Base-by-base conservation (phyloP, 2,113 vertebrate genomes). In the Prietella phreatophila region DNA sequence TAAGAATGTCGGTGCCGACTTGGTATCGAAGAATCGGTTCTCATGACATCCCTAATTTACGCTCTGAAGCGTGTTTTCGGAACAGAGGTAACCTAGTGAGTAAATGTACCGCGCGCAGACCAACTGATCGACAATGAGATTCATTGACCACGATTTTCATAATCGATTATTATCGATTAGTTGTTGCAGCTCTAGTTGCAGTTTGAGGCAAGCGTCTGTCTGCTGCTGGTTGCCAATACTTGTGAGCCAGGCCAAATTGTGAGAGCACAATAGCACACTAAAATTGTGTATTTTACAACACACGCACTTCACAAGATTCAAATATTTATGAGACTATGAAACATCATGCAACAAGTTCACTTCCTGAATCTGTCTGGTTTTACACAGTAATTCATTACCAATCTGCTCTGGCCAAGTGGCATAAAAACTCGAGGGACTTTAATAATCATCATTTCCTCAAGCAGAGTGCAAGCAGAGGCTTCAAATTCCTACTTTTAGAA, bases 211-310 rank as follows among this genome's bases (percentile, higher is more conserved):
- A 83, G 82, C 84, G 86, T 89, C 55, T 81, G 56, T 83, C 82
- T 36, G 61, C 88, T 85, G 87, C 42, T 30, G 63, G 30, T 69
- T 83, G 89, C 89, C 91, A 90, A 82, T 69, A 87, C 90, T 30
- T 88, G 79, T 76, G 86, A 90, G 90, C 89, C 81, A 76, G 85
- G 88, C 83, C 84, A 89, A 69, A 0, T 79, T 80, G 53, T 80
- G 87, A 92, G 81, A 89, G 84, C 88, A 90, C 84, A 90, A 91
- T 69, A 78, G 79, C 83, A 58, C 58, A 60, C 47, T 25, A 58
- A 88, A 69, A n/a, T 17, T 50, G 25, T n/a, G 20, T 47, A 2
- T 75, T 75, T 55, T 30, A 75, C 73, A 20, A n/a, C 39, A n/a
- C 69, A 61, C 30, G 27, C 78, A 75, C 50, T 11, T 75, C 83